Evolutionary conservation across 1,140 invertebrate species (phyloP), one percentile per base, ranked within the genome.

Genomic region (Atta cephalotes): DNA sequence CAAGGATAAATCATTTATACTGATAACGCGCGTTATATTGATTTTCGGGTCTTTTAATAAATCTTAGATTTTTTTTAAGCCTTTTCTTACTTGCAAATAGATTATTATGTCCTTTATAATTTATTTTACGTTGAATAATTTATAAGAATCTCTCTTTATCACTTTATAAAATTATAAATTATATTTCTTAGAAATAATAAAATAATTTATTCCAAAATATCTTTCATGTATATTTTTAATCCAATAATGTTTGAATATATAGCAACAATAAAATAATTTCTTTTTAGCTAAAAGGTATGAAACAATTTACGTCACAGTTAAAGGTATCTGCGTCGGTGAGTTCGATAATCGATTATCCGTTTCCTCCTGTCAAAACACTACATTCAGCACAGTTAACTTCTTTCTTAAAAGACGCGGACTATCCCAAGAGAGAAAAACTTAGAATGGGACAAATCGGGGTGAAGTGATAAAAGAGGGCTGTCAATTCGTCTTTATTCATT

Each of bases 281-380:
- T 45, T 6, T 31, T 10, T 31, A 58, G n/a, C 63, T 21, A 56
- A 39, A 79, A 79, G 16, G 66, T 45, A 79, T 79, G 25, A 85
- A 85, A 85, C 72, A 45, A 35, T 58, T 3, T 81, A 71, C 35
- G 60, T 87, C 86, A 85, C 65, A 65, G 62, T 87, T 66, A 87
- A 84, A 80, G 49, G 51, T 87, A 82, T 87, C 35, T 39, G 35
- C 7, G 35, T 39, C 62, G 56, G 65, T 71, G 66, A 86, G 74
- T 88, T 72, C 31, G 74, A 88, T 74, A 66, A 88, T 88, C 87
- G 82, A 88, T 88, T 86, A 88, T 86, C 82, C 74, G 60, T 78
- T 88, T 88, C 65, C 25, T 87, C 53, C 82, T 86, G 87, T 86
- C 87, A 88, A 88, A 86, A 88, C 74, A 88, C 51, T 77, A 77